Evolutionary conservation across 2,888 invertebrate species (phyloP).

Genomic region (Cosmorhoe ocellata): DNA sequence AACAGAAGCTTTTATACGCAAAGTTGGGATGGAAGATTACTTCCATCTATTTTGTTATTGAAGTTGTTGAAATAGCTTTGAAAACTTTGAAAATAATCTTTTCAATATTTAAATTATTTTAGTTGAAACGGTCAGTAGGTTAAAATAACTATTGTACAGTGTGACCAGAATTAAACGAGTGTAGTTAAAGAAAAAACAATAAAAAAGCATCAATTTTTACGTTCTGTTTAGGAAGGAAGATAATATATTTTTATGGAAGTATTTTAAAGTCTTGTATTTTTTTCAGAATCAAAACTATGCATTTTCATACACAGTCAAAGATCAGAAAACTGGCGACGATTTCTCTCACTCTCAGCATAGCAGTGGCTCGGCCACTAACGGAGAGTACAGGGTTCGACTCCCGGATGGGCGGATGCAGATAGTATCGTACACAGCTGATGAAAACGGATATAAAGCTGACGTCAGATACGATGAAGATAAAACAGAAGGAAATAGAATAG

Average conservation of each 20-base stretch:
- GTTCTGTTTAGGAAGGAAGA: no score
- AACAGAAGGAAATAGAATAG: slow-evolving; percentile 38
- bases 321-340: slow-evolving; percentile 84
- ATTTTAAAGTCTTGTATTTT: no score
- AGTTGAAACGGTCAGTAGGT: no score
- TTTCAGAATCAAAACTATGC: slow-evolving; percentile 82
- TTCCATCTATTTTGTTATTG: slow-evolving; percentile 3
- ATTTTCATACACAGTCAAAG: slow-evolving; percentile 85
- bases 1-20: background rate
- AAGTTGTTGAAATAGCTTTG: slow-evolving; percentile 4
- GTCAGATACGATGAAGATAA: slow-evolving; percentile 82
- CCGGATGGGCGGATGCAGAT: slow-evolving; percentile 86
- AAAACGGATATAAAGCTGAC: slow-evolving; percentile 85
- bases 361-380: slow-evolving; percentile 84
- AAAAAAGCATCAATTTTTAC: no score
- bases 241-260: no score
- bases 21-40: background rate
- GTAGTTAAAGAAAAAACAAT: no score
- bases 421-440: slow-evolving; percentile 86
- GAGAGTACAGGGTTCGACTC: slow-evolving; percentile 86
- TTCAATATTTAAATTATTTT: background rate
- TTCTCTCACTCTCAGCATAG: slow-evolving; percentile 86
- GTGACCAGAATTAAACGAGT: no score
- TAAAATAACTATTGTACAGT: no score
- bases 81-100: background rate